A percentile compares a stretch with the other conserved stretches of the same genome.
phyloP scores from a whole-genome alignment of 1,140 invertebrate genomes.

The Archivesica marissinica region DNA sequence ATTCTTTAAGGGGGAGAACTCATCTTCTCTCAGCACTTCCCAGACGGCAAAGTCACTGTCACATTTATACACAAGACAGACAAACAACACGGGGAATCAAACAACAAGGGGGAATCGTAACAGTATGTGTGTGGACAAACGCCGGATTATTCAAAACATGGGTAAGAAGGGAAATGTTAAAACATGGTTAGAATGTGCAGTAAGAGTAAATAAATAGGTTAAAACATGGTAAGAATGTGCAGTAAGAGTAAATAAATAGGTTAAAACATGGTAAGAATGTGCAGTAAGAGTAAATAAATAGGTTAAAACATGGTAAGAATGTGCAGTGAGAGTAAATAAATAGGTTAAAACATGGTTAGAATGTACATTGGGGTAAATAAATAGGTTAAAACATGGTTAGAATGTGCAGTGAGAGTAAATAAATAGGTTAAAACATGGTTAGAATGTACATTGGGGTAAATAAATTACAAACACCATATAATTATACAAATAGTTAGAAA shows the following conservation, averaged over 20 bases:
- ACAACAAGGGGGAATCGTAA: not conserved
- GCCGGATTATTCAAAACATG: not conserved
- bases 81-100: conserved; percentile 38
- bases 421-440: no score
- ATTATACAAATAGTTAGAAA: no score
- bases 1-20: conserved; percentile 99
- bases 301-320: no score
- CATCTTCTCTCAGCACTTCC: conserved; percentile 95
- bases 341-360: not conserved
- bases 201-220: not conserved
- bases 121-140: not conserved
- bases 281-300: no score
- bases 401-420: not conserved
- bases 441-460: not conserved
- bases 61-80: conserved; percentile 78
- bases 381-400: not conserved
- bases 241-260: not conserved
- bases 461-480: no score
- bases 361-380: not conserved
- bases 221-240: not conserved
- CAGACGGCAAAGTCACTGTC: conserved; percentile 93
- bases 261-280: no score
- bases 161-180: not conserved
- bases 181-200: not conserved
- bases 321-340: not conserved